Evolutionary conservation across 2,888 invertebrate genomes (phyloP).

Genomic region (Melipona beecheii): DNA sequence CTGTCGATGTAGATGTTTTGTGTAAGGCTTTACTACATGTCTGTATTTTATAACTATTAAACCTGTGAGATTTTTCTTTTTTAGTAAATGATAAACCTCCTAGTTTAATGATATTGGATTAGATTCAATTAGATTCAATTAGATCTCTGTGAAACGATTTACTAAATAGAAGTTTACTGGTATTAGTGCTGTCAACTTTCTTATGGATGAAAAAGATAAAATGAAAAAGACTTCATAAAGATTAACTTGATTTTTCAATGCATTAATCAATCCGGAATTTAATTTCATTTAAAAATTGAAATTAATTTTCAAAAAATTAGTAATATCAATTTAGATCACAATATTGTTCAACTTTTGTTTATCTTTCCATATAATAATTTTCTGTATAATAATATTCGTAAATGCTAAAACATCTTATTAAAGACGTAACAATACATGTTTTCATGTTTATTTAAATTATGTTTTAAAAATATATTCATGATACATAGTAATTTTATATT

Average conservation of each 20-base stretch:
- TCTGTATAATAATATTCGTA: background rate
- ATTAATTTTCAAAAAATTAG: background rate
- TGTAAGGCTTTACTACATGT: constrained; percentile 65
- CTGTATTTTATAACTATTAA: background rate
- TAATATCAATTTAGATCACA: background rate
- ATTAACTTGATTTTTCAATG: background rate
- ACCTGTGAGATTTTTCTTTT: background rate
- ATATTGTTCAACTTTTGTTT: background rate
- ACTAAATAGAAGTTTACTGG: background rate
- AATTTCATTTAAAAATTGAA: background rate
- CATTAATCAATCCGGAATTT: background rate
- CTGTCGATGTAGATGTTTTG: constrained; percentile 82
- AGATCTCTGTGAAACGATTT: background rate
- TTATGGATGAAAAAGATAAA: background rate
- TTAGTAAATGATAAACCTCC: background rate
- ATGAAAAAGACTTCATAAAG: background rate
- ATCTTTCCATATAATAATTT: background rate
- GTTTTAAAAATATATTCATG: background rate
- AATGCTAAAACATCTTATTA: background rate
- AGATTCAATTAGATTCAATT: too few species aligned
- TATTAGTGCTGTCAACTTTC: background rate
- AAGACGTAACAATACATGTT: background rate
- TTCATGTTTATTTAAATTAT: constrained; percentile 3
- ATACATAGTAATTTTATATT: background rate
- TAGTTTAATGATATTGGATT: background rate